Conservation (phyloP, 92 coral and sea anemone species). For the Virgularia gustaviana region DNA sequence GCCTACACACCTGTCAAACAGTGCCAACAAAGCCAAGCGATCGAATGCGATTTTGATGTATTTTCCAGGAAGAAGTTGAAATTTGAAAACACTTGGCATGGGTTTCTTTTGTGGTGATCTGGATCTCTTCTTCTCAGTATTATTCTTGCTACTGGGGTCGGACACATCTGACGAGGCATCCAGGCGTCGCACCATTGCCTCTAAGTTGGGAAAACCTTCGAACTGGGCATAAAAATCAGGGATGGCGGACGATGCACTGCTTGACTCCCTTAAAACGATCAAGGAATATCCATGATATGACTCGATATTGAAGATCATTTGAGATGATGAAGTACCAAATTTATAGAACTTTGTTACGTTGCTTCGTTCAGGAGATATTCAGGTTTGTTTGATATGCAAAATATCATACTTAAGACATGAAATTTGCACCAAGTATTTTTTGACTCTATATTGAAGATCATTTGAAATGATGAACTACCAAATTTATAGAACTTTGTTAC, state of each 20-base stretch:
- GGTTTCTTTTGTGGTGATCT: conserved; percentile 7
- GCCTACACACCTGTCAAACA: conserved; percentile 98
- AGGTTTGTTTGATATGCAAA: not conserved
- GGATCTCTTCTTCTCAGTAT: conserved; percentile 1
- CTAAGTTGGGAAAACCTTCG: not conserved
- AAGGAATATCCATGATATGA: not conserved
- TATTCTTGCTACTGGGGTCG: conserved; percentile 27
- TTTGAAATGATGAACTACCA: too few relatives aligned
- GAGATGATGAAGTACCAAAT: too few relatives aligned
- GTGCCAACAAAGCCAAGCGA: conserved; percentile 85
- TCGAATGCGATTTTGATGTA: conserved; percentile 86
- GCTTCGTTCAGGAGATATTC: too few relatives aligned
- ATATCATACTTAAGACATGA: too few relatives aligned
- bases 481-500: too few relatives aligned
- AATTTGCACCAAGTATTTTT: too few relatives aligned
- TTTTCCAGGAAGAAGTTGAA: conserved; percentile 83
- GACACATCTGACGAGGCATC: conserved; percentile 21
- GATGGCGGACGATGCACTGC: conserved; percentile 18
- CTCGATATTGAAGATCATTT: too few relatives aligned
- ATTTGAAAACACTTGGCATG: conserved; percentile 59
- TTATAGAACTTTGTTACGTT: too few relatives aligned
- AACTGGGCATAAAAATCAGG: conserved; percentile 10
- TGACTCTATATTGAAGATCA: too few relatives aligned
- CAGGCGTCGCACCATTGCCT: too few relatives aligned
- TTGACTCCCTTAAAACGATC: conserved; percentile 1